phyloP scores from a whole-genome alignment of 2,797 vertebrate genomes.

The Salarias fasciatus region DNA sequence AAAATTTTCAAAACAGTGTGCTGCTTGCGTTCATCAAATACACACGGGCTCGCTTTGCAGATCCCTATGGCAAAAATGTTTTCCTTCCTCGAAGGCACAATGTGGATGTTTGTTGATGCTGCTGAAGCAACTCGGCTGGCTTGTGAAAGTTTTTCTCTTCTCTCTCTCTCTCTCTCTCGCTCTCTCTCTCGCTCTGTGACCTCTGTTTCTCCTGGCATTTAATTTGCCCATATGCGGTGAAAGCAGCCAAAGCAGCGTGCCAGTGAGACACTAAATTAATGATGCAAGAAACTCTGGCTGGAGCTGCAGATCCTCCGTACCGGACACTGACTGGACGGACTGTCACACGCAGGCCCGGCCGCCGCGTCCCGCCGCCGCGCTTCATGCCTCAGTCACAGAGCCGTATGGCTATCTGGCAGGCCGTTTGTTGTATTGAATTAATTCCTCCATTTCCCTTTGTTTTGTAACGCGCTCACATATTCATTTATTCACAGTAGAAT shows the following conservation, averaged over 20 bases:
- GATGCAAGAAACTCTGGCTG: constrained; percentile 65
- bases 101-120: constrained; percentile 7
- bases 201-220: constrained; percentile 62
- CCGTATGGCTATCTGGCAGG: constrained; percentile 71
- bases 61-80: not conserved
- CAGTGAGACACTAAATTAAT: constrained; percentile 71
- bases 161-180: constrained; percentile 29
- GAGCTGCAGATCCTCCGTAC: constrained; percentile 38
- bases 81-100: not conserved
- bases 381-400: constrained; percentile 56
- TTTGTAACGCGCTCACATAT: constrained; percentile 71
- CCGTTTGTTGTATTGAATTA: constrained; percentile 70
- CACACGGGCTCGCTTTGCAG: constrained; percentile 13
- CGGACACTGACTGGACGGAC: constrained; percentile 53
- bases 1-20: constrained; percentile 20
- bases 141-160: constrained; percentile 34
- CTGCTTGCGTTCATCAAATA: constrained; percentile 20
- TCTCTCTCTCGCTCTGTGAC: constrained; percentile 44
- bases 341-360: constrained; percentile 47
- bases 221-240: constrained; percentile 46
- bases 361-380: constrained; percentile 45
- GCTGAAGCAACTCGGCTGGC: constrained; percentile 8
- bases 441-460: constrained; percentile 73
- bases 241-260: constrained; percentile 61
- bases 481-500: constrained; percentile 77